Evolutionary conservation across 2,888 invertebrate genomes (phyloP), one percentile per base, ranked within the genome.

Genomic region (Coleophora deauratella): DNA sequence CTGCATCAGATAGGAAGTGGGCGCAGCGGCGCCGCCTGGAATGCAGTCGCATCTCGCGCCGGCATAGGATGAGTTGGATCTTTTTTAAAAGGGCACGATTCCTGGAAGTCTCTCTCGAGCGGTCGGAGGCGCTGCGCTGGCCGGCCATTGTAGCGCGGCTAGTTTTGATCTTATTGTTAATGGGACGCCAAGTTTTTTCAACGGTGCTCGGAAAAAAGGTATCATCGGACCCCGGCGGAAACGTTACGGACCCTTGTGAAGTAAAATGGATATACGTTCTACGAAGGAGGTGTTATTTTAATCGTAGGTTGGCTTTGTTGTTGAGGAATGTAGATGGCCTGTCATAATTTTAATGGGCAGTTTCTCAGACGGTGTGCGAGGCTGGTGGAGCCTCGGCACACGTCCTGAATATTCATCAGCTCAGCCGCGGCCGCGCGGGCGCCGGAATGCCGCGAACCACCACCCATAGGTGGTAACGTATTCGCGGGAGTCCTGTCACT

Each of bases 161-260:
- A 81, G 80, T 84, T 85, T 85, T 85, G 84, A 84, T 84, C 79
- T 82, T 81, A 84, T 85, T 84, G 76, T 85, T 84, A 84, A 81
- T 82, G 80, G 82, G 82, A 82, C 81, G 81, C 81, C 76, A 81
- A 72, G 77, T 81, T 85, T 85, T 85, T 85, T 85, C 72, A 72
- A 70, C 61, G 51, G 59, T 59, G 66, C 66, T 71, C 67, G 81
- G 80, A 82, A 85, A 85, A 81, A 77, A 76, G 67, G 75, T 77
- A 81, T 75, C 79, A 74, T 74, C 75, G 72, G 75, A 74, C 71
- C 82, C 80, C 82, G 78, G 72, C 84, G 84, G 84, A 84, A 84
- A 84, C 80, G 81, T 82, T 81, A 81, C 74, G 77, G 76, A 69
- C 76, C 79, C 80, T 77, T 80, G 68, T 79, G 73, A 79, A 80